Percentiles rank a stretch among this genome's conserved stretches.
Conservation (phyloP, 2,113 vertebrate species). For the Laticauda colubrina region DNA sequence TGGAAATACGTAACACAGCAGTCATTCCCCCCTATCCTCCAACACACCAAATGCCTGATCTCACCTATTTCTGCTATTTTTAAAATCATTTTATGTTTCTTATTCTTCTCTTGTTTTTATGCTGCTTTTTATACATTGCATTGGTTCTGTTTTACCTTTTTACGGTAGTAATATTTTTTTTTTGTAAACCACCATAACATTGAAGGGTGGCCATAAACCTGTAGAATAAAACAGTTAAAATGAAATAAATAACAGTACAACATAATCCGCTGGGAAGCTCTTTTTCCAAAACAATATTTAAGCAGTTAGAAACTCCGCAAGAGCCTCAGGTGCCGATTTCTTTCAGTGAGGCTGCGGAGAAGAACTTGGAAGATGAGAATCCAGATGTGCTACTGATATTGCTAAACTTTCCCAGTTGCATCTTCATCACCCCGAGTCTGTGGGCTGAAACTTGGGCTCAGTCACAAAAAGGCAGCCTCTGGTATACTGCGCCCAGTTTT, state of each 20-base stretch:
- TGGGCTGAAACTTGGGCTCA: not conserved
- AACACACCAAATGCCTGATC: not conserved
- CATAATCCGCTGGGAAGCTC: not conserved
- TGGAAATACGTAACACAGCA: not conserved
- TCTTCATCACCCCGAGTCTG: fast-evolving
- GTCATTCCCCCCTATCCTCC: not conserved
- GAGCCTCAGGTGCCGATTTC: not conserved
- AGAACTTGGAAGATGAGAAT: not conserved
- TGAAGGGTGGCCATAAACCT: not conserved
- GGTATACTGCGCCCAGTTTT: not conserved
- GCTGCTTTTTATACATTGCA: not conserved
- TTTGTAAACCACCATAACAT: not conserved
- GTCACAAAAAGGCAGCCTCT: not conserved
- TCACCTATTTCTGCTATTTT: not conserved
- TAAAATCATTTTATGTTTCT: not conserved
- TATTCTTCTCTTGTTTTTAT: not conserved
- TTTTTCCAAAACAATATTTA: not conserved
- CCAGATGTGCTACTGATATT: not conserved
- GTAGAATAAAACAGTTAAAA: not conserved
- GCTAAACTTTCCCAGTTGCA: not conserved
- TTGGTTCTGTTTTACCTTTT: not conserved
- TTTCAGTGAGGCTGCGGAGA: not conserved
- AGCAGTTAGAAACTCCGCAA: not conserved
- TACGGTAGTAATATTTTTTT: not conserved
- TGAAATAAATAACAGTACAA: not conserved